Evolutionary conservation across 2,113 vertebrate species (phyloP).

Genomic region (Saguinus midas): DNA sequence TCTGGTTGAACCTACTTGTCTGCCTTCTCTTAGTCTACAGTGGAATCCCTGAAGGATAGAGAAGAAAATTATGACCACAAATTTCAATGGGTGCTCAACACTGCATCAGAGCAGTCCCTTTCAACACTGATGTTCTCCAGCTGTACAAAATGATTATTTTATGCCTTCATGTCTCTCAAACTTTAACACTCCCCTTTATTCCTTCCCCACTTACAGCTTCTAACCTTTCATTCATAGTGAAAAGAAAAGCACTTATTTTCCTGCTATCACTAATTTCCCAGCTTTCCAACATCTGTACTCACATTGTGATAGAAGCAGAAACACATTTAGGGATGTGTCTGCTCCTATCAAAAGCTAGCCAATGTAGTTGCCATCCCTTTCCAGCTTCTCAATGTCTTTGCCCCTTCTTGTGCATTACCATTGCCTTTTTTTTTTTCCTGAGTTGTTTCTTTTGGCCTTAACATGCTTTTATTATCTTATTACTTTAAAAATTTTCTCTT

Average conservation of each 20-base stretch:
- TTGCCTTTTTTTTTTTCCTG: not conserved
- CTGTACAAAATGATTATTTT: too few species aligned
- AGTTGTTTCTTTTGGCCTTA: not conserved
- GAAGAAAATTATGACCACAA: not conserved
- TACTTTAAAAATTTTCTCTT: not conserved
- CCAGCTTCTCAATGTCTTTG: not conserved
- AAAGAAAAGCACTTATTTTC: not conserved
- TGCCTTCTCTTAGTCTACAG: not conserved
- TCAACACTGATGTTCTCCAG: rapidly evolving
- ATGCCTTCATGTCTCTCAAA: not conserved
- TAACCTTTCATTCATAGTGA: not conserved
- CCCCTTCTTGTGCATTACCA: not conserved
- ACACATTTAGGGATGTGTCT: not conserved
- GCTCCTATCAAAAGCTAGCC: not conserved
- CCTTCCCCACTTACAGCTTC: not conserved
- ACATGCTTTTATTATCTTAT: not conserved
- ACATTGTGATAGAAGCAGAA: not conserved
- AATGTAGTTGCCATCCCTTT: not conserved
- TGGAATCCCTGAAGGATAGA: not conserved
- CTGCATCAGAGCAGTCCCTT: not conserved
- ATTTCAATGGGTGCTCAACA: not conserved
- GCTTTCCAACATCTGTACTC: rapidly evolving
- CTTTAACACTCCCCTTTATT: not conserved
- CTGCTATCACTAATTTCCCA: not conserved
- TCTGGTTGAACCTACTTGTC: not conserved